Evolutionary conservation across 1,140 invertebrate species (phyloP).

Genomic region (Trypoxylus dichotomus): DNA sequence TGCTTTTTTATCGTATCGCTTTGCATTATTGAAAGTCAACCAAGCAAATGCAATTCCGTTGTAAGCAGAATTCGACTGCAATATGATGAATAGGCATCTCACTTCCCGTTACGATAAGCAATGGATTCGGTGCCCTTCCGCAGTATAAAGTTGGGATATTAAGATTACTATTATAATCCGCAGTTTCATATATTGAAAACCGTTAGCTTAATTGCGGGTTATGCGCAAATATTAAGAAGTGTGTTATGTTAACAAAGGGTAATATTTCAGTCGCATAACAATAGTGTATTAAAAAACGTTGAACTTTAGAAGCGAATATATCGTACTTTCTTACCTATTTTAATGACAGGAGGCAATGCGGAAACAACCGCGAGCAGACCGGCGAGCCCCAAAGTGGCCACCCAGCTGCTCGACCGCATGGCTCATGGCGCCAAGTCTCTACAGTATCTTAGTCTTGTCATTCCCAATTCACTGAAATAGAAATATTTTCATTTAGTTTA

Average conservation of each 20-base stretch:
- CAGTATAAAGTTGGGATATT: too few species aligned
- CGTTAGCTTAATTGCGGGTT: too few species aligned
- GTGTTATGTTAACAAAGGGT: neutral
- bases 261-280: neutral
- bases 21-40: too few species aligned
- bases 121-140: too few species aligned
- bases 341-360: conserved; percentile 66
- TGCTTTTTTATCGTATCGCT: too few species aligned
- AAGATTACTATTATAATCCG: too few species aligned
- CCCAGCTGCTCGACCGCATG: conserved; percentile 45
- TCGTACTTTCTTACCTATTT: conserved; percentile 60
- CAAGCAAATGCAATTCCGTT: too few species aligned
- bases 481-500: conserved; percentile 27
- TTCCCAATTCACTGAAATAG: conserved; percentile 23
- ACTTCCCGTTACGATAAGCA: too few species aligned
- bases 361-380: conserved; percentile 54
- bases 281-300: neutral
- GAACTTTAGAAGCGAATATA: neutral
- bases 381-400: conserved; percentile 41
- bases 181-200: too few species aligned
- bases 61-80: too few species aligned
- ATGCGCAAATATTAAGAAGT: too few species aligned
- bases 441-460: conserved; percentile 18
- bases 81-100: too few species aligned
- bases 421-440: conserved; percentile 41